Evolutionary conservation across 2,113 vertebrate genomes (phyloP), one percentile per base, ranked within the genome.

Genomic region (Chaetodon auriga): DNA sequence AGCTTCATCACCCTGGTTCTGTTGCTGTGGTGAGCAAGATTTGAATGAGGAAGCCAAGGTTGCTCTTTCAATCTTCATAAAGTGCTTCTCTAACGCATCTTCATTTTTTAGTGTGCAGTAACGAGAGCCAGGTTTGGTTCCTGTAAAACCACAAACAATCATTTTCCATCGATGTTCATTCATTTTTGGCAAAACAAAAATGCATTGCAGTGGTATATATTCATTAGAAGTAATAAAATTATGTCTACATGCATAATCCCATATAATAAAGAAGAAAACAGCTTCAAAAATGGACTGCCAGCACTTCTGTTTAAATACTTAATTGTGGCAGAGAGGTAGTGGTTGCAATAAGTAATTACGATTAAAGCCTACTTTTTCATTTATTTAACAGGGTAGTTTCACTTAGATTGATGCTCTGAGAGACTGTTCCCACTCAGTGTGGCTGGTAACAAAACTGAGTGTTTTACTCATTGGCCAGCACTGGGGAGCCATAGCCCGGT

Each of bases 71-170:
- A 89, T 69, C 36, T 64, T 18, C 69, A 94, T 11, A 21, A 94
- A 88, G 43, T 77, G 35, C 81, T 94, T 94, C 75, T 90, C 65
- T 2, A 16, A 69, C 0, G 68, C 30, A 21, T 90, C 74, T 76
- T 94, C 93, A 7, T 11, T 72, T 53, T 72, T 15, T 19, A 94
- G 88, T 2, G 23, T 25, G 76, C 95, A 96, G 1, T 23, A 1
- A 0, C 0, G 10, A 35, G 88, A 68, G 19, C 72, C 89, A 4
- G 63, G 12, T 55, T 63, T 85, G 49, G 74, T 88, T 80, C 79
- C 94, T 95, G 85, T 45, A 80, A 64, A 86, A 70, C 12, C 60
- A 85, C 36, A 76, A 48, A 68, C 2, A 36, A 60, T 15, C 0
- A 43, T 46, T 70, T 74, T 68, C 18, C 18, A 45, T 78, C 21